Evolutionary conservation across 92 coral and sea anemone genomes (phyloP), one percentile per base, ranked within the genome.

Genomic region (Heliopora coerulea): DNA sequence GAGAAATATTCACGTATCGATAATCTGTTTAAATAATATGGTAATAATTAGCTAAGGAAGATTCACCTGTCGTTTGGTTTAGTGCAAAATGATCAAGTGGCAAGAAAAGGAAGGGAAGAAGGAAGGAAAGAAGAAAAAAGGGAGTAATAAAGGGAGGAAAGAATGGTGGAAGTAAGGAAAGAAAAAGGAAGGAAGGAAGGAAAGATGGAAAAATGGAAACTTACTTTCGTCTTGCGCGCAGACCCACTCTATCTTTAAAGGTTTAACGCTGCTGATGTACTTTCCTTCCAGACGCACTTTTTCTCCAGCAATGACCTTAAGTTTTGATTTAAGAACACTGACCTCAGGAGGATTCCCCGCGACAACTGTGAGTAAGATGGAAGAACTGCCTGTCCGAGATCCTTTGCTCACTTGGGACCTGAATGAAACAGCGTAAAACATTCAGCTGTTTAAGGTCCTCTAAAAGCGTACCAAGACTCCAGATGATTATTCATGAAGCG

Each of bases 341-440:
- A 84, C 88, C 12, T 72, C 67, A 6, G 88, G 88, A 0, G 88
- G 88, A 15, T 66, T 73, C 0, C 88, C 88, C 35, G 58, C 84
- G 14, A 73, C 88, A 1, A 66, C 78, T 3, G 78, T 26, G 30
- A 84, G 62, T 9, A 62, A 5, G 11, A 80, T 64, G 33, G 82
- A 64, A 0, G 82, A 50, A 9, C 65, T 34, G 49, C 84, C 80
- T 0, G 56, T 63, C 29, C 84, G 81, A 17, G 56, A 73, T 2
- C 84, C 88, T 26, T 84, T 84, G 49, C 44, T 74, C 17, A 84
- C 81, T 9, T 65, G 30, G 41, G 31, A 79, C 39, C 88, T 84
- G 59, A 72, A 29, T 30, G 8, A 63, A 56, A 28, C 14, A 41
- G 78, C 8, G 18, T 0, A 15, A 0, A 59, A 44, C 26, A 50